phyloP scores from a whole-genome alignment of 2,113 vertebrate genomes.

The Xenus cinereus region DNA sequence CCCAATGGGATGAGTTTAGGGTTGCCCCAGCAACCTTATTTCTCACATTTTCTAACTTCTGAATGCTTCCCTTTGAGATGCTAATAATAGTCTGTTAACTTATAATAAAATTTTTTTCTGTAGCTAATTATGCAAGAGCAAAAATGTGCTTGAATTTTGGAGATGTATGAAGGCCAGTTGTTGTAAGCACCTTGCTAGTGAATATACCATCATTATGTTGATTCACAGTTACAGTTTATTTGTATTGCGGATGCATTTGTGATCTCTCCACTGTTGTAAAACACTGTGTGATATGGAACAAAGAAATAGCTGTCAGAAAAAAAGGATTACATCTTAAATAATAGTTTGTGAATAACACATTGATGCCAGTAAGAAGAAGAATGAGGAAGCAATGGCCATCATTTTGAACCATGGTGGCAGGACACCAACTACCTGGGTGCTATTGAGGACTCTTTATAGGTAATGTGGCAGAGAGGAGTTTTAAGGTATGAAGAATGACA shows the following conservation, averaged over 20 bases:
- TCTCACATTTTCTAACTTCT: neutral
- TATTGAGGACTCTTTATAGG: neutral
- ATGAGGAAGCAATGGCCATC: neutral
- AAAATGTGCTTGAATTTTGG: neutral
- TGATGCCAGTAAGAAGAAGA: neutral
- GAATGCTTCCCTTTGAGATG: neutral
- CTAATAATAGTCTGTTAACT: slow-evolving; percentile 7
- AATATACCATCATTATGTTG: neutral
- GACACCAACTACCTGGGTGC: neutral
- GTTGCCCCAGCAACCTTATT: slow-evolving; percentile 41
- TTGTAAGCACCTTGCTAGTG: neutral
- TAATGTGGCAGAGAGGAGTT: neutral
- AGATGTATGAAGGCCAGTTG: neutral
- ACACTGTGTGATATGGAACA: neutral
- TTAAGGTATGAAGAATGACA: neutral
- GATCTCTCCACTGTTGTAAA: neutral
- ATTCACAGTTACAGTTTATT: neutral
- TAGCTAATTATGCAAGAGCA: neutral
- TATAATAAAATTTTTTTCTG: neutral
- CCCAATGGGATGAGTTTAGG: neutral
- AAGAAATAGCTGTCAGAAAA: neutral
- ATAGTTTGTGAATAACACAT: neutral
- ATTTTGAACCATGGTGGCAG: neutral
- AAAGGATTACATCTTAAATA: neutral
- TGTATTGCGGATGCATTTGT: neutral